A percentile compares a stretch with the other conserved stretches of the same genome.
These are phyloP conservation scores for Acromyrmex echinatior DNA, from an alignment of 1,140 invertebrate genomes.

Conservation along the genomic window DNA sequence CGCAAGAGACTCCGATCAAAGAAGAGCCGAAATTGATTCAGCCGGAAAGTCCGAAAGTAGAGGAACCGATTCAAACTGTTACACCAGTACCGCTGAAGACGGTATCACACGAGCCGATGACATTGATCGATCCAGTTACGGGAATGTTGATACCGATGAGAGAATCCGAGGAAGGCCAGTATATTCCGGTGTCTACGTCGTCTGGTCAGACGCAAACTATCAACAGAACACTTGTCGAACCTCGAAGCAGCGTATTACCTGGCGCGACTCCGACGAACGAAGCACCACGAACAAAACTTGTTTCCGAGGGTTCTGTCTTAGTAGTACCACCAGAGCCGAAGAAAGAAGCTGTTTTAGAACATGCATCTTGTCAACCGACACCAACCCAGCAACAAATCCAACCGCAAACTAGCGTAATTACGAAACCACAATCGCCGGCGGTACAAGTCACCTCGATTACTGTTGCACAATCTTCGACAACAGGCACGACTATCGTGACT, in stretches of 20 bases:
- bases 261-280: conserved; percentile 26
- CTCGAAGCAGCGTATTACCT: conserved; percentile 61
- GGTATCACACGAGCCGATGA: conserved; percentile 87
- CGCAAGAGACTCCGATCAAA: conserved; percentile 73
- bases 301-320: conserved; percentile 11
- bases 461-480: conserved; percentile 38
- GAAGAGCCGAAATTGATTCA: conserved; percentile 65
- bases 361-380: conserved; percentile 46
- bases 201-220: conserved; percentile 76
- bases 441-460: conserved; percentile 67
- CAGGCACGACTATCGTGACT: conserved; percentile 35
- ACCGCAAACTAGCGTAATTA: conserved; percentile 80
- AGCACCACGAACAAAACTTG: conserved; percentile 37
- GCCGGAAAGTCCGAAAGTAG: conserved; percentile 68
- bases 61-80: conserved; percentile 53
- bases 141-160: conserved; percentile 91
- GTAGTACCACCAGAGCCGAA: conserved; percentile 49
- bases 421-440: conserved; percentile 78
- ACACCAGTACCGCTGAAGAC: conserved; percentile 72
- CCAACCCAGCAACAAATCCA: conserved; percentile 56
- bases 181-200: conserved; percentile 88
- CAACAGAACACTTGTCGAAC: conserved; percentile 69
- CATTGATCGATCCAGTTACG: conserved; percentile 92
- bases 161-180: conserved; percentile 91
- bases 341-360: conserved; percentile 68